These are phyloP conservation scores for Megaceryle maxima DNA, from an alignment of 2,113 vertebrate species.

Conservation along the genomic window DNA sequence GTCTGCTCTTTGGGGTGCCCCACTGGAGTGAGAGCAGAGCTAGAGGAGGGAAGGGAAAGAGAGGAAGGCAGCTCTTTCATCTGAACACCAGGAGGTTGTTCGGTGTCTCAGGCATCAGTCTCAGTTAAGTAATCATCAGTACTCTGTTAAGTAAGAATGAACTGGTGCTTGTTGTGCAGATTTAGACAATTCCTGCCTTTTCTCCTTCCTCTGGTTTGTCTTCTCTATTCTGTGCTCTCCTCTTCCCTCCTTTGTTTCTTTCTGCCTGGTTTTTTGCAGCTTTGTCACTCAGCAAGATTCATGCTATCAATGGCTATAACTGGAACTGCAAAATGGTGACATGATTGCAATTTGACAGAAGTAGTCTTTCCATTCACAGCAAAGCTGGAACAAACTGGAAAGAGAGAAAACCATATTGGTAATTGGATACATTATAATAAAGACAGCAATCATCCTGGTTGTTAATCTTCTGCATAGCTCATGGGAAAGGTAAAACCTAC, in stretches of 20 bases:
- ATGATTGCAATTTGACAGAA: not conserved
- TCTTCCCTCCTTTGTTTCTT: not conserved
- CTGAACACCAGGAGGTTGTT: not conserved
- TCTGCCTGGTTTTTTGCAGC: not conserved
- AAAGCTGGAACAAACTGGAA: not conserved
- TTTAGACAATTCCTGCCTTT: not conserved
- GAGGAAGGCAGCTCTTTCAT: not conserved
- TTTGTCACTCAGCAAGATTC: not conserved
- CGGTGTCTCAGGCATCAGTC: not conserved
- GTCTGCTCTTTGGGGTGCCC: not conserved
- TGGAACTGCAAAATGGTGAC: not conserved
- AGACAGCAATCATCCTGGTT: not conserved
- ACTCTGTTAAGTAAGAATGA: not conserved
- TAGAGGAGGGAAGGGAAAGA: not conserved
- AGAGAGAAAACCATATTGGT: not conserved
- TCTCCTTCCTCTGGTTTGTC: not conserved
- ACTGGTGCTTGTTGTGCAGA: not conserved
- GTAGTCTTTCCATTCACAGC: not conserved
- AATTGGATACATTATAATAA: not conserved
- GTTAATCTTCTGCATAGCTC: conserved; percentile 12
- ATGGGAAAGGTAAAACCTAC: conserved; percentile 12
- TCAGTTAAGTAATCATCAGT: not conserved
- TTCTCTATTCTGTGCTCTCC: not conserved
- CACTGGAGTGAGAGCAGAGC: not conserved
- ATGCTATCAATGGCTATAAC: not conserved